A percentile compares a stretch with the other conserved stretches of the same genome.
Conservation (phyloP, 1,140 invertebrate genomes). For the Heterodera carotae region DNA sequence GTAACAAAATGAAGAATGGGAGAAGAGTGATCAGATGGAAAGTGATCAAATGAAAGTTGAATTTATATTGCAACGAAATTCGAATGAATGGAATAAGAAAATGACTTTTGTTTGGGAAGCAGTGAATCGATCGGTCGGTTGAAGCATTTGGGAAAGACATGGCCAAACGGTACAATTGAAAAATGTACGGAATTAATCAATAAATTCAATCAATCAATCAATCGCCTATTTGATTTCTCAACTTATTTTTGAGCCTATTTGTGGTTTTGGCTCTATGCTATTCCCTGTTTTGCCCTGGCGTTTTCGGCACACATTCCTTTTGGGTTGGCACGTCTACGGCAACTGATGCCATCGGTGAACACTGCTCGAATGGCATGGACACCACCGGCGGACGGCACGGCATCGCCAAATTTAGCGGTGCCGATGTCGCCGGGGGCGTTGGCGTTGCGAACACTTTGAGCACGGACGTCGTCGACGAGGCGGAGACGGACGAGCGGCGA, state of each 20-base stretch:
- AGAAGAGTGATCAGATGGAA: neutral
- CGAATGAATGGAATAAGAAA: neutral
- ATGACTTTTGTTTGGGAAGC: neutral
- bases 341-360: neutral
- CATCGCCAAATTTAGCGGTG: neutral
- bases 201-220: neutral
- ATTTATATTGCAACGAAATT: slow-evolving; percentile 2
- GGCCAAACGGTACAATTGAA: neutral
- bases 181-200: neutral
- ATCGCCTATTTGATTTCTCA: neutral
- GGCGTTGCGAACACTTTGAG: slow-evolving; percentile 1
- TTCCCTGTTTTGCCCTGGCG: neutral
- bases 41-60: neutral
- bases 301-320: neutral
- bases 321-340: slow-evolving; percentile 6
- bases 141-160: slow-evolving; percentile 3
- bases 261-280: neutral
- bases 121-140: neutral
- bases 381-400: neutral
- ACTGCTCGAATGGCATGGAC: slow-evolving; percentile 2
- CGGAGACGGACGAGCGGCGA: neutral
- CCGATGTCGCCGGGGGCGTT: neutral
- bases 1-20: neutral
- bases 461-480: neutral
- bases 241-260: neutral